A percentile compares a stretch with the other conserved stretches of the same genome.
Evolutionary conservation across 2,888 invertebrate species (phyloP).

Genomic region (Cordilura impudica): DNA sequence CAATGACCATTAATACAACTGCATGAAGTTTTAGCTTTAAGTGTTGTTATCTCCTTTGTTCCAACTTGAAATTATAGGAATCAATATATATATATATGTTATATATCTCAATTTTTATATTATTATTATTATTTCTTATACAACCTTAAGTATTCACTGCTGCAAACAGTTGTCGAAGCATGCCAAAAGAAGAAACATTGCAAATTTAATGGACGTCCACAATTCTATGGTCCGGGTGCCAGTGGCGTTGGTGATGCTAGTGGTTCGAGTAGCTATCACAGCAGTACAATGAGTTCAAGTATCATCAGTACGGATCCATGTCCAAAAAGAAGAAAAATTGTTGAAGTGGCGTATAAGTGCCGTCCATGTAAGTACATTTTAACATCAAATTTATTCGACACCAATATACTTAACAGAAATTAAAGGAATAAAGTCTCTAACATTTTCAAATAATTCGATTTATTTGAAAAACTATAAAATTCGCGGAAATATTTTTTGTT

Average conservation of each 20-base stretch:
- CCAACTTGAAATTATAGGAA: no score
- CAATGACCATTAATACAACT: no score
- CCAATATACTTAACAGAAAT: background rate
- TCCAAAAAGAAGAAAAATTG: slow-evolving; percentile 93
- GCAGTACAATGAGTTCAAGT: slow-evolving; percentile 74
- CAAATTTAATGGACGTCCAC: slow-evolving; percentile 91
- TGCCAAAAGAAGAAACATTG: slow-evolving; percentile 97
- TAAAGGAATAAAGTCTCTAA: background rate
- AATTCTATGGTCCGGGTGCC: slow-evolving; percentile 87
- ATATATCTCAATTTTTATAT: no score
- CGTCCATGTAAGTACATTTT: slow-evolving; percentile 90
- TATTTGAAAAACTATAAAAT: no score
- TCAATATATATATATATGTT: no score
- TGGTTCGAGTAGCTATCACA: slow-evolving; percentile 74
- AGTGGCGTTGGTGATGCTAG: slow-evolving; percentile 76
- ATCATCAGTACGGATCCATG: slow-evolving; percentile 84
- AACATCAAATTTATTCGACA: background rate
- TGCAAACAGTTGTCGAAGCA: slow-evolving; percentile 95
- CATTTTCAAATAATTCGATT: no score
- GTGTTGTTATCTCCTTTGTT: no score
- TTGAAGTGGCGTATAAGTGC: slow-evolving; percentile 97
- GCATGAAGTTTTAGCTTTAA: no score
- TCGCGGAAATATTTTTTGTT: no score
- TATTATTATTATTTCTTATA: no score
- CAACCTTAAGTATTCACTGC: slow-evolving; percentile 86